Base-by-base conservation (phyloP, 2,113 vertebrate genomes). In the Hemiprocne comata region DNA sequence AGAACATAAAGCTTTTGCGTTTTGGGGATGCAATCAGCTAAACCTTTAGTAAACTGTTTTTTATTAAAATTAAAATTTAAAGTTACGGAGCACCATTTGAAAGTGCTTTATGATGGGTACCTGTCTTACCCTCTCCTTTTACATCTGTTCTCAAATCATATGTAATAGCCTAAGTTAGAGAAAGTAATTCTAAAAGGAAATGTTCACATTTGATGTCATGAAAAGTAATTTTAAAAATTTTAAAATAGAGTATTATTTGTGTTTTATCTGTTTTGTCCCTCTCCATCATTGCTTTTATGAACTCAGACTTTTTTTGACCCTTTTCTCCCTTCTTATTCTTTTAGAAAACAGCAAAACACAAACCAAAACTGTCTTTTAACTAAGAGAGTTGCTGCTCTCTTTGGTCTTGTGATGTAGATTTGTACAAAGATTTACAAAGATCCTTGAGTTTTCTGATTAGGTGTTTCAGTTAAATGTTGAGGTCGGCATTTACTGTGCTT, bases 391-490 rank as follows among this genome's bases (percentile, higher is more conserved):
- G 24, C 80, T 90, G 26, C 42, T 71, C 13, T 87, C 74, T 90
- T 76, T 91, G 65, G 61, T 91, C 93, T 88, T 89, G 72, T 90
- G 66, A 75, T 94, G 53, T 69, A 75, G 58, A 79, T 89, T 62
- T 89, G 44, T 86, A 58, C 40, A 71, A n/a, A n/a, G n/a, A 73
- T 36, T 91, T 90, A 62, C 2, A 6, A 92, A 89, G 69, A 71
- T 70, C 6, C 3, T 83, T 77, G 57, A 86, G 50, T 25, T 20
- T 95, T 75, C 73, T 73, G 75, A 82, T 77, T 13, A 91, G 85
- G 40, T 60, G 55, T 75, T 95, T 70, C 73, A 51, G 73, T 81
- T 86, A 85, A 92, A 95, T 61, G 44, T 82, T 83, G 83, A 81
- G 65, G 26, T 89, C 6, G 1, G 46, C 51, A 70, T 94, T 97